These are phyloP conservation scores for Eriocheir sinensis DNA, from an alignment of 1,140 invertebrate genomes.

Conservation along the genomic window DNA sequence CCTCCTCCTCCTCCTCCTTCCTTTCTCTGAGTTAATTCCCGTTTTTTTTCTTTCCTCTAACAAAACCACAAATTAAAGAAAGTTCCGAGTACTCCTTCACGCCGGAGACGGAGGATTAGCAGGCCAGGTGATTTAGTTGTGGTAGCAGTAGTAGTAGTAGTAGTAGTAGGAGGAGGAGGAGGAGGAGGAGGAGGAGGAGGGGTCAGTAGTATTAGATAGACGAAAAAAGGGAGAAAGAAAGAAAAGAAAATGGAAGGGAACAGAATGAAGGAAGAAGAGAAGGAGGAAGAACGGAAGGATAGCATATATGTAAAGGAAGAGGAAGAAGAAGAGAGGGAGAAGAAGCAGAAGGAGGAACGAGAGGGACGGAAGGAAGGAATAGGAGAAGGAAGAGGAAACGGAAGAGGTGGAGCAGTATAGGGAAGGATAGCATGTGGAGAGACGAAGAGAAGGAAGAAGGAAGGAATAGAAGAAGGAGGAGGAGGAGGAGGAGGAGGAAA, in stretches of 20 bases:
- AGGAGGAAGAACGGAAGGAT: neutral
- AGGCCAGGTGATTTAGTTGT: too few species aligned
- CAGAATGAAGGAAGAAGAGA: constrained; percentile 19
- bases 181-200: constrained; percentile 9
- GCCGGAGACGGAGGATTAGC: too few species aligned
- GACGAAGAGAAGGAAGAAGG: neutral
- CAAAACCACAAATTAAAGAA: neutral
- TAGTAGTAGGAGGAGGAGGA: neutral
- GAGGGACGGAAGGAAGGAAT: too few species aligned
- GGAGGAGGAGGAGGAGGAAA: neutral
- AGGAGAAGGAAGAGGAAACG: neutral
- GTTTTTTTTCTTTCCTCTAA: neutral
- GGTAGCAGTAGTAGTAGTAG: neutral
- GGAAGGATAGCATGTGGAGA: too few species aligned
- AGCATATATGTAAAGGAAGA: too few species aligned
- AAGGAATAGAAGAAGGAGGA: neutral
- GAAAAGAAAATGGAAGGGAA: too few species aligned
- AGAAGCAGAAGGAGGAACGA: too few species aligned
- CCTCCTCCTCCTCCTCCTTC: too few species aligned
- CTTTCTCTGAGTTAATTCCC: too few species aligned
- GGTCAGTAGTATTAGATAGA: too few species aligned
- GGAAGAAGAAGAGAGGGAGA: constrained; percentile 5
- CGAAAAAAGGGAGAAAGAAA: too few species aligned
- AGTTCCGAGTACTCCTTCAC: too few species aligned
- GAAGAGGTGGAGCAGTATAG: constrained; percentile 1